A percentile compares a stretch with the other conserved stretches of the same genome.
phyloP scores from a whole-genome alignment of 2,113 vertebrate genomes.

The Turnix velox region DNA sequence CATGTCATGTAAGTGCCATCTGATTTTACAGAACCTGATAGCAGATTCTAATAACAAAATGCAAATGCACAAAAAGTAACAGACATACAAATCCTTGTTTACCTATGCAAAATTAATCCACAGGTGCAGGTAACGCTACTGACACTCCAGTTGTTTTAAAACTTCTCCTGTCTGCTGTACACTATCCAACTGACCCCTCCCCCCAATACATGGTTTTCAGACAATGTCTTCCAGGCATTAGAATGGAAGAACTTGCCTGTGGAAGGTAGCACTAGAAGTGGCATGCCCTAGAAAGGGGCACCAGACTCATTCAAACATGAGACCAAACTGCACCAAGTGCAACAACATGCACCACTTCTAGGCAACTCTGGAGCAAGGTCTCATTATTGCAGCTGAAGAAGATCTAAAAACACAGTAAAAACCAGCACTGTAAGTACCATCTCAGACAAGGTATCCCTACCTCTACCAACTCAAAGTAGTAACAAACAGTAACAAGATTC shows the following conservation, averaged over 20 bases:
- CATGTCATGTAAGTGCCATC: not conserved
- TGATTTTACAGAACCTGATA: not conserved
- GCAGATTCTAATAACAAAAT: not conserved
- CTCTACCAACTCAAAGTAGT: accelerated
- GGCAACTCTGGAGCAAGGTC: not conserved
- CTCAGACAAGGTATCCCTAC: not conserved
- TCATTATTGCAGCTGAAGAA: not conserved
- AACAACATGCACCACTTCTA: not conserved
- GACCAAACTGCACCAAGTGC: not conserved
- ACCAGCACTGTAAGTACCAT: not conserved
- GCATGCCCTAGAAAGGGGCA: not conserved
- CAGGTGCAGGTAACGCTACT: not conserved
- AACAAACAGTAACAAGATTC: not conserved
- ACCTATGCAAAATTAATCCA: not conserved
- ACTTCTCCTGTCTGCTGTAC: not conserved
- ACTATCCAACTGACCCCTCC: too few relatives aligned
- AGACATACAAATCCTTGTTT: not conserved
- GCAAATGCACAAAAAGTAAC: not conserved
- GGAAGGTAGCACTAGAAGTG: not conserved
- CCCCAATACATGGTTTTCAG: not conserved
- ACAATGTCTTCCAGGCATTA: not conserved
- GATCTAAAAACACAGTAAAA: not conserved
- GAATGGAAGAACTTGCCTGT: not conserved
- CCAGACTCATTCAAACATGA: accelerated
- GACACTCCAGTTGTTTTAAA: not conserved